phyloP scores from a whole-genome alignment of 30 jellyfish, hydroid and myxozoan species.

The Turritopsis dohrnii region DNA sequence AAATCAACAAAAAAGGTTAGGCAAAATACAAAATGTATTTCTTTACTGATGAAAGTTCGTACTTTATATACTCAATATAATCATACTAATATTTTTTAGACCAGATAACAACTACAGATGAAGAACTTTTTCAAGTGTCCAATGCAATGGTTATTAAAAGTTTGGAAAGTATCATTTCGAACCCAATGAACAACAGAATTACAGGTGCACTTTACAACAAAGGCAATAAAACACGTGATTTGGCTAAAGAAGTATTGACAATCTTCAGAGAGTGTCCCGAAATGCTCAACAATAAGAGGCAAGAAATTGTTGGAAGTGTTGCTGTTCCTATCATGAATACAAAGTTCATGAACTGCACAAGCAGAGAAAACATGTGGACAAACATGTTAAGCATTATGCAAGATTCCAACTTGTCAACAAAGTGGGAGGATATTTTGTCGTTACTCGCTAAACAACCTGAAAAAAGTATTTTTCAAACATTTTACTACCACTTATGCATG shows the following conservation, averaged over 20 bases:
- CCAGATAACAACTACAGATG: background rate
- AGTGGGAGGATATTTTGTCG: background rate
- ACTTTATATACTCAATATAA: too few species aligned
- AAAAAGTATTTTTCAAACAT: too few species aligned
- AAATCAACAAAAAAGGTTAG: too few species aligned
- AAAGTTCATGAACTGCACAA: background rate
- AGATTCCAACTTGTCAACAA: background rate
- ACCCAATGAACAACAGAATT: background rate
- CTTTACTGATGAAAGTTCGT: too few species aligned
- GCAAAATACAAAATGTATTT: too few species aligned
- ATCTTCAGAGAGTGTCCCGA: background rate
- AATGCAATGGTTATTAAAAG: background rate
- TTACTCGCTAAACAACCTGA: background rate
- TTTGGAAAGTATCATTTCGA: background rate
- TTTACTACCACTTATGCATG: slow-evolving; percentile 5
- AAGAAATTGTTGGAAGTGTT: too few species aligned
- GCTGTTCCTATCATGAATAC: background rate
- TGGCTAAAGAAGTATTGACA: background rate
- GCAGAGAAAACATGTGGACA: slow-evolving; percentile 1
- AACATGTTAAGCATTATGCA: background rate
- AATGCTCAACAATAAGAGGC: too few species aligned
- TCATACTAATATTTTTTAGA: too few species aligned
- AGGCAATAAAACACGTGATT: background rate
- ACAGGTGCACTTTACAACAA: background rate
- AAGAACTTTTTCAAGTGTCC: background rate